Conservation (phyloP, 2,888 invertebrate genomes). For the Oeneis ivallda region DNA sequence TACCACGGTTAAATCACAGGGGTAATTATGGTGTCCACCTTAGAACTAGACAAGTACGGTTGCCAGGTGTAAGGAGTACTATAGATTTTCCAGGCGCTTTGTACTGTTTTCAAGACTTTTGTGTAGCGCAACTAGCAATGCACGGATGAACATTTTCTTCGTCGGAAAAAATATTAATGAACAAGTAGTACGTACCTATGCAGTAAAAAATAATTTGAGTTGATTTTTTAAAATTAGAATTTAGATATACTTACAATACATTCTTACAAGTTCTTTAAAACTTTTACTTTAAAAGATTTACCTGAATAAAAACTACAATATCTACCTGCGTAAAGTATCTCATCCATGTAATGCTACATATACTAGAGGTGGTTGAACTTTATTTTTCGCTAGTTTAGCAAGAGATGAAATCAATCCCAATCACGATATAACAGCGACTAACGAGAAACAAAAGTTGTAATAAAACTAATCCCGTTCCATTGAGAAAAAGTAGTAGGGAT, state of each 20-base stretch:
- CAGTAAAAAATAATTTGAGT: too few relatives aligned
- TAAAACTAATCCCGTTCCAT: not conserved
- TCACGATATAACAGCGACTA: not conserved
- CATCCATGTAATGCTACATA: too few relatives aligned
- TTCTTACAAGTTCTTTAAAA: too few relatives aligned
- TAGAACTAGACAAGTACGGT: constrained; percentile 6
- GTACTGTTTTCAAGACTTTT: not conserved
- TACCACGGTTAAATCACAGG: constrained; percentile 12
- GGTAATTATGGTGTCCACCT: constrained; percentile 22
- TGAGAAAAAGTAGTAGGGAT: not conserved
- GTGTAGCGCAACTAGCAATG: not conserved
- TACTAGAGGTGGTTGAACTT: not conserved
- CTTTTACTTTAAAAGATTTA: too few relatives aligned
- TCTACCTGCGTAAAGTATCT: too few relatives aligned
- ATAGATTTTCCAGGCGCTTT: not conserved
- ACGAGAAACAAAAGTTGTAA: not conserved
- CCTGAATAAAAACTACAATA: too few relatives aligned
- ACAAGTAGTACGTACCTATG: too few relatives aligned
- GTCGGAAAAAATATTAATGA: too few relatives aligned
- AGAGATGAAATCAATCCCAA: not conserved
- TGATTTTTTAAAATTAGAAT: too few relatives aligned
- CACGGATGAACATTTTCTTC: too few relatives aligned
- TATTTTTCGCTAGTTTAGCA: too few relatives aligned
- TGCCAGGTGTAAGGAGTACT: not conserved
- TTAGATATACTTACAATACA: too few relatives aligned